phyloP scores from a whole-genome alignment of 2,797 vertebrate species.

The Sardinella longiceps region DNA sequence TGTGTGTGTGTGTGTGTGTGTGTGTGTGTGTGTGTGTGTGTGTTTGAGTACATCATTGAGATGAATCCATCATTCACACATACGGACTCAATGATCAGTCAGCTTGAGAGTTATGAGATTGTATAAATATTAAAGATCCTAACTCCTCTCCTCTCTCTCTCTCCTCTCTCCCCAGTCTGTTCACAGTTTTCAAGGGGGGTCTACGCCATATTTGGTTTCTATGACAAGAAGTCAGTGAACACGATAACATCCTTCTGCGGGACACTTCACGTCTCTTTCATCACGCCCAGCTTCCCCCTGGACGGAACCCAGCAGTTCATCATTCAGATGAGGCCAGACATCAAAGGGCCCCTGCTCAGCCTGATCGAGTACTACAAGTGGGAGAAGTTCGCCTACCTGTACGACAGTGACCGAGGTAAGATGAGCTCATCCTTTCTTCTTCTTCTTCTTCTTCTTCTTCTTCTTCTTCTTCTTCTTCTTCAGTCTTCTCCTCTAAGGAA shows the following conservation, averaged over 20 bases:
- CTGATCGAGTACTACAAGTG: constrained; percentile 99
- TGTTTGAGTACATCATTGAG: not conserved
- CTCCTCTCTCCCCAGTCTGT: constrained; percentile 80
- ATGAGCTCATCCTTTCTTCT: not conserved
- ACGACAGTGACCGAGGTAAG: constrained; percentile 78
- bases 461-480: too few species aligned
- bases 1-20: not conserved
- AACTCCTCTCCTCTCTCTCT: not conserved
- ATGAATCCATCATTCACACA: too few species aligned
- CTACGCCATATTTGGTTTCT: constrained; percentile 99
- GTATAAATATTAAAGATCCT: not conserved
- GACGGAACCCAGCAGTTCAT: constrained; percentile 96
- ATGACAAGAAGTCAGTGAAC: constrained; percentile 99
- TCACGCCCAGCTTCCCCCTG: constrained; percentile 97
- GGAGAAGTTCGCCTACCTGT: constrained; percentile 98
- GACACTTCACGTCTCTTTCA: constrained; percentile 97
- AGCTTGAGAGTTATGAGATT: not conserved
- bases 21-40: not conserved
- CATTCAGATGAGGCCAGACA: constrained; percentile 98
- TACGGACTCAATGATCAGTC: too few species aligned
- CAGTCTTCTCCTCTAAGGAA: too few species aligned
- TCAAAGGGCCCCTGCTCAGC: constrained; percentile 96
- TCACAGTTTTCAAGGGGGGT: constrained; percentile 99
- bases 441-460: too few species aligned
- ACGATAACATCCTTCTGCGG: constrained; percentile 98